Evolutionary conservation across 2,797 vertebrate genomes (phyloP).

Genomic region (Phalloptychus januarius): DNA sequence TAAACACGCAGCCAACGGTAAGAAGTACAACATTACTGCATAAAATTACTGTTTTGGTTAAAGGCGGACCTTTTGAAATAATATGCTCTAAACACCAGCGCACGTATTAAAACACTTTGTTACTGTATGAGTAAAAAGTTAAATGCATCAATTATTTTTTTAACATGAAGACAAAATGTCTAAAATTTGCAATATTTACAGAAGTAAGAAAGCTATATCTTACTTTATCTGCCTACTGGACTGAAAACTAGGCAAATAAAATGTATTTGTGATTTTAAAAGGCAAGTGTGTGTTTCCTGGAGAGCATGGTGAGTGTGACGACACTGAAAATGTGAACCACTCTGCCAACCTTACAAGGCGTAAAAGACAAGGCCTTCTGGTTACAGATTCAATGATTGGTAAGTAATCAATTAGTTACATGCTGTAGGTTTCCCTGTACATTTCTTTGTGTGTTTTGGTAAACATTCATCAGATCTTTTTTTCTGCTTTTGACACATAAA

Average conservation of each 20-base stretch:
- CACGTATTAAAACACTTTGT: too few relatives aligned
- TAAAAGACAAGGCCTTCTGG: constrained; percentile 50
- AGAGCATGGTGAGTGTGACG: constrained; percentile 7
- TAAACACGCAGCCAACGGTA: not conserved
- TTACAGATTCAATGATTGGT: constrained; percentile 60
- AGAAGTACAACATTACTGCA: not conserved
- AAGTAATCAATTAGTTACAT: constrained; percentile 26
- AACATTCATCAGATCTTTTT: not conserved
- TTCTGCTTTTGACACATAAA: not conserved
- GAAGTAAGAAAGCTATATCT: not conserved
- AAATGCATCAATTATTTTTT: not conserved
- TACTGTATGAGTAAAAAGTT: not conserved
- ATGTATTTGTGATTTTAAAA: constrained; percentile 19
- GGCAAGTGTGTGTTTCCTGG: constrained; percentile 24
- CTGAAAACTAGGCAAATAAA: not conserved
- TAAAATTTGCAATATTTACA: not conserved
- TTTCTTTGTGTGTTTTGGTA: not conserved
- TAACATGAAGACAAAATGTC: not conserved
- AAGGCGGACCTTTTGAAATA: not conserved
- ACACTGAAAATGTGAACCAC: constrained; percentile 17
- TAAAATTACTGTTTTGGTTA: not conserved
- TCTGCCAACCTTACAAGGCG: constrained; percentile 25
- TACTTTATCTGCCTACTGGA: not conserved
- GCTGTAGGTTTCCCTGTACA: not conserved
- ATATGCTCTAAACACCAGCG: not conserved